A percentile compares a stretch with the other conserved stretches of the same genome.
Conservation (phyloP, 2,888 invertebrate genomes). For the Eilema depressum region DNA sequence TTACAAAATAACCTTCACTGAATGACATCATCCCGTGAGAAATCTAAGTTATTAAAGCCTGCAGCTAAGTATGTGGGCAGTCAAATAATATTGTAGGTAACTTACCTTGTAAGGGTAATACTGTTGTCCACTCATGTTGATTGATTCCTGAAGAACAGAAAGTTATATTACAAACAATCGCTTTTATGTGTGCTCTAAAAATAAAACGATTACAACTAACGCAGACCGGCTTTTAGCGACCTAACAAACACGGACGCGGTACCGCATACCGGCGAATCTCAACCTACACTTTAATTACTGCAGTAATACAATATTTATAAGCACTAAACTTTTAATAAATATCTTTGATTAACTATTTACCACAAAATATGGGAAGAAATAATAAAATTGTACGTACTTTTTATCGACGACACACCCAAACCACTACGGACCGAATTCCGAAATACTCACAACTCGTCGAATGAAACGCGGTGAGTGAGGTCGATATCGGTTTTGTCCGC, state of each 20-base stretch:
- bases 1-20: constrained; percentile 50
- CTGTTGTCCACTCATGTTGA: constrained; percentile 92
- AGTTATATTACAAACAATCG: constrained; percentile 53
- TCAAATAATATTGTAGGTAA: constrained; percentile 62
- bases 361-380: constrained; percentile 26
- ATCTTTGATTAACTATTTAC: constrained; percentile 22
- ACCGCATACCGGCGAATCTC: constrained; percentile 50
- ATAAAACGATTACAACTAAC: constrained; percentile 67
- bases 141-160: constrained; percentile 73
- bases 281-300: constrained; percentile 34
- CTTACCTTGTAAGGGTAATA: constrained; percentile 96
- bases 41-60: constrained; percentile 54
- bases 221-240: constrained; percentile 67
- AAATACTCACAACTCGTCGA: constrained; percentile 67
- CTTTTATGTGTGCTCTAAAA: constrained; percentile 67
- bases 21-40: constrained; percentile 83
- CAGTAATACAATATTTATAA: constrained; percentile 21
- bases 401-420: constrained; percentile 77
- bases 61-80: constrained; percentile 40
- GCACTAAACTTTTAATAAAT: constrained; percentile 31
- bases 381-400: constrained; percentile 72
- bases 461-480: constrained; percentile 69
- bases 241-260: constrained; percentile 58
- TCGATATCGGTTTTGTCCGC: constrained; percentile 75
- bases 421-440: constrained; percentile 70